These are phyloP conservation scores for Mesorhabditis sp. DNA, from an alignment of 2,888 invertebrate species.

Conservation along the genomic window DNA sequence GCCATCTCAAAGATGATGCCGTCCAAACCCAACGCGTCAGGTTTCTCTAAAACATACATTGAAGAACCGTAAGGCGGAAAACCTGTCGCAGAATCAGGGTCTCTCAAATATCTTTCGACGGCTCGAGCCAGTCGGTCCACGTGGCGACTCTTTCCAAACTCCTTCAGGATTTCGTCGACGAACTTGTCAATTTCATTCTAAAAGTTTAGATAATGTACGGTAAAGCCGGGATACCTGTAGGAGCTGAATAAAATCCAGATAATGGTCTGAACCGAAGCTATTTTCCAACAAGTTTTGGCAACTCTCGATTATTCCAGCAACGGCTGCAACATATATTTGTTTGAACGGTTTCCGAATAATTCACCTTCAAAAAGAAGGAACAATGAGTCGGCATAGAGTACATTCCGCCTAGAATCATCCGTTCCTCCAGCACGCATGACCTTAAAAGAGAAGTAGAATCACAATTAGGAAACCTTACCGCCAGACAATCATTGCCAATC, in stretches of 20 bases:
- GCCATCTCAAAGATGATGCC: constrained; percentile 83
- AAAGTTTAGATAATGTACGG: constrained; percentile 6
- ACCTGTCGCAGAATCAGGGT: background rate
- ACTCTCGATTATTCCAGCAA: constrained; percentile 72
- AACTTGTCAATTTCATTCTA: constrained; percentile 33
- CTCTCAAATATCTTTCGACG: background rate
- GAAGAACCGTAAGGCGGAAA: background rate
- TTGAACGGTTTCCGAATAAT: background rate
- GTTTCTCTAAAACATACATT: constrained; percentile 19
- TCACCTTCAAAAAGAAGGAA: constrained; percentile 78
- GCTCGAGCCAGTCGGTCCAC: constrained; percentile 13
- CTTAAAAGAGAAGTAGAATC: constrained; percentile 18
- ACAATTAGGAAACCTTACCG: constrained; percentile 20
- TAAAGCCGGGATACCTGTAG: constrained; percentile 66
- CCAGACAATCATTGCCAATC: constrained; percentile 57
- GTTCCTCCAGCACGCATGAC: constrained; percentile 57
- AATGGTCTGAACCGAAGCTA: constrained; percentile 76
- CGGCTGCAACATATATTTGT: constrained; percentile 66
- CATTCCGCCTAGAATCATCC: constrained; percentile 71
- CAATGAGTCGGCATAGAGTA: constrained; percentile 80
- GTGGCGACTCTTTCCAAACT: constrained; percentile 24
- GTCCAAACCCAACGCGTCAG: constrained; percentile 80
- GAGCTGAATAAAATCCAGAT: constrained; percentile 71
- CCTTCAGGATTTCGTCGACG: constrained; percentile 27
- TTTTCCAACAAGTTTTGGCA: constrained; percentile 85